Conservation (phyloP, 1,140 invertebrate species). For the Frieseomelitta varia region DNA sequence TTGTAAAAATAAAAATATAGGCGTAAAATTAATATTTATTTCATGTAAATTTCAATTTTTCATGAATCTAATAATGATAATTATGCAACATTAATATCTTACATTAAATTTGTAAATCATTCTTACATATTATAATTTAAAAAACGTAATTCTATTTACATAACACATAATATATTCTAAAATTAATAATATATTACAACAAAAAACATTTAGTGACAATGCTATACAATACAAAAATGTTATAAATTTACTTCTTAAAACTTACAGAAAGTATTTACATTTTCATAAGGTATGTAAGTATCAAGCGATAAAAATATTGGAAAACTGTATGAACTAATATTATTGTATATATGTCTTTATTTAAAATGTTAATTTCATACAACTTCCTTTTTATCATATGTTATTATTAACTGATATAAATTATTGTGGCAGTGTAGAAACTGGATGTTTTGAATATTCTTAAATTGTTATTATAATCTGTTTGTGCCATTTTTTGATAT, state of each 20-base stretch:
- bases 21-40: slow-evolving; percentile 3
- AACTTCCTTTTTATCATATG: not conserved
- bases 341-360: not conserved
- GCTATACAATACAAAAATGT: not conserved
- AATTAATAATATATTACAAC: slow-evolving; percentile 35
- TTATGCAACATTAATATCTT: slow-evolving; percentile 29
- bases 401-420: slow-evolving; percentile 4
- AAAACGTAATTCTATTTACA: slow-evolving; percentile 18
- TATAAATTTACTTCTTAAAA: not conserved
- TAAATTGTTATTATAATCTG: not conserved
- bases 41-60: not conserved
- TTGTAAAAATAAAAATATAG: not conserved
- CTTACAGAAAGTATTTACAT: slow-evolving; percentile 32
- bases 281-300: not conserved
- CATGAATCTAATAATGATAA: not conserved
- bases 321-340: slow-evolving; percentile 4
- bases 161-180: not conserved
- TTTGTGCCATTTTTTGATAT: not conserved
- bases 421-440: slow-evolving; percentile 28
- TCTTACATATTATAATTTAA: not conserved
- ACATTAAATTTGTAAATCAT: not conserved
- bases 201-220: not conserved
- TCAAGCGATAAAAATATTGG: not conserved
- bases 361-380: slow-evolving; percentile 21
- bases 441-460: not conserved